Evolutionary conservation across 1,140 invertebrate species (phyloP).

Genomic region (Oryzaephilus surinamensis): DNA sequence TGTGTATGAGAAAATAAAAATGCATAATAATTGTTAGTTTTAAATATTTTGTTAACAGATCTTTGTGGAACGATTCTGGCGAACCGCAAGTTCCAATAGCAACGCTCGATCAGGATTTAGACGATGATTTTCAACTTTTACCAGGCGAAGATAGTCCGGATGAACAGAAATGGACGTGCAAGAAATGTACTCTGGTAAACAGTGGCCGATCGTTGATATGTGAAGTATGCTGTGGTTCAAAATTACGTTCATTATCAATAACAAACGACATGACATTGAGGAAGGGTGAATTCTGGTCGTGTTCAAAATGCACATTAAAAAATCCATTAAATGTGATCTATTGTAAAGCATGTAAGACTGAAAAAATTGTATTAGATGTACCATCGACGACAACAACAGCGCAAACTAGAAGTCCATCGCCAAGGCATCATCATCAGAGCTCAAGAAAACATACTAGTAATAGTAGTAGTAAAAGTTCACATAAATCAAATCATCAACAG

Average conservation of each 20-base stretch:
- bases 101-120: conserved; percentile 39
- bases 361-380: conserved; percentile 19
- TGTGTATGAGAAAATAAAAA: conserved; percentile 3
- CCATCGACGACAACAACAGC: conserved; percentile 7
- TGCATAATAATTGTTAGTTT: background rate
- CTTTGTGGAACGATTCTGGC: conserved; percentile 25
- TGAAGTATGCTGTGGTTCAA: conserved; percentile 72
- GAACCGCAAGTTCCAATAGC: conserved; percentile 33
- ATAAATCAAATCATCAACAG: conserved; percentile 7
- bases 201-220: conserved; percentile 55
- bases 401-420: conserved; percentile 36
- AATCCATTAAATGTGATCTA: conserved; percentile 59
- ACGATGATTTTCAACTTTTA: conserved; percentile 41
- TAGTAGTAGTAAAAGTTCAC: conserved; percentile 11
- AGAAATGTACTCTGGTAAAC: conserved; percentile 79
- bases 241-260: conserved; percentile 53
- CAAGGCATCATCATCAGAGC: too few relatives aligned
- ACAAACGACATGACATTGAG: conserved; percentile 56
- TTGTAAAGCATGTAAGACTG: conserved; percentile 65
- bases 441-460: conserved; percentile 19
- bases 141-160: conserved; percentile 27
- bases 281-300: conserved; percentile 69
- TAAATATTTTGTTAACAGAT: conserved; percentile 20
- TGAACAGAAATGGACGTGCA: conserved; percentile 68
- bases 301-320: conserved; percentile 67